Evolutionary conservation across 2,888 invertebrate genomes (phyloP).

Genomic region (Salticus scenicus): DNA sequence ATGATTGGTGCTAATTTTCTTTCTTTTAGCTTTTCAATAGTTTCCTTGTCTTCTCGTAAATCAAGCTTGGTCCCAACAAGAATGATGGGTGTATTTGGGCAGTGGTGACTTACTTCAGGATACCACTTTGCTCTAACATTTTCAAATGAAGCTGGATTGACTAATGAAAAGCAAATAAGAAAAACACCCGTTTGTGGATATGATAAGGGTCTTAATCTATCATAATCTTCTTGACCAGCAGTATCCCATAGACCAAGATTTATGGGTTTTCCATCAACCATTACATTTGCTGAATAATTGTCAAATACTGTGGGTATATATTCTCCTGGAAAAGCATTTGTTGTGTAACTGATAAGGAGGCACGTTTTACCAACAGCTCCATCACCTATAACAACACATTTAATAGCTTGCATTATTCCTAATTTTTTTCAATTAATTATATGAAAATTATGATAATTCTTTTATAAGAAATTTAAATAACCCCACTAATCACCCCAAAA

Average conservation of each 20-base stretch:
- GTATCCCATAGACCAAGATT: slow-evolving; percentile 97
- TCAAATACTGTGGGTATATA: slow-evolving; percentile 99
- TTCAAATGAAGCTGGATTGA: slow-evolving; percentile 99
- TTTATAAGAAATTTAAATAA: slow-evolving; percentile 8
- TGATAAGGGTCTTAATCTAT: slow-evolving; percentile 93
- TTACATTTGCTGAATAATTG: slow-evolving; percentile 99
- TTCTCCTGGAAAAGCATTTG: slow-evolving; percentile 99
- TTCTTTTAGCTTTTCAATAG: slow-evolving; percentile 96
- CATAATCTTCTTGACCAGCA: slow-evolving; percentile 98
- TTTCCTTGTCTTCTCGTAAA: slow-evolving; percentile 95
- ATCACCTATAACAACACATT: slow-evolving; percentile 99
- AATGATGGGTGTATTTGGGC: slow-evolving; percentile 99
- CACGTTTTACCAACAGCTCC: slow-evolving; percentile 99
- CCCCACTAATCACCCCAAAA: neutral
- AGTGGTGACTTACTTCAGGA: slow-evolving; percentile 99
- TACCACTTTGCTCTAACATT: slow-evolving; percentile 99
- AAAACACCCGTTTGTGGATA: slow-evolving; percentile 99
- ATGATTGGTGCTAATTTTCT: slow-evolving; percentile 97
- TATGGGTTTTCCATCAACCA: slow-evolving; percentile 99
- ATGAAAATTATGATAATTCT: slow-evolving; percentile 3
- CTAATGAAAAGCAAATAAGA: slow-evolving; percentile 98
- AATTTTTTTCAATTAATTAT: neutral
- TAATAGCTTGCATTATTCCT: slow-evolving; percentile 98
- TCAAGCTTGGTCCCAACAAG: slow-evolving; percentile 98
- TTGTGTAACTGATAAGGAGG: slow-evolving; percentile 98